Conservation (phyloP, 2,113 vertebrate genomes). For the Odobenus rosmarus region DNA sequence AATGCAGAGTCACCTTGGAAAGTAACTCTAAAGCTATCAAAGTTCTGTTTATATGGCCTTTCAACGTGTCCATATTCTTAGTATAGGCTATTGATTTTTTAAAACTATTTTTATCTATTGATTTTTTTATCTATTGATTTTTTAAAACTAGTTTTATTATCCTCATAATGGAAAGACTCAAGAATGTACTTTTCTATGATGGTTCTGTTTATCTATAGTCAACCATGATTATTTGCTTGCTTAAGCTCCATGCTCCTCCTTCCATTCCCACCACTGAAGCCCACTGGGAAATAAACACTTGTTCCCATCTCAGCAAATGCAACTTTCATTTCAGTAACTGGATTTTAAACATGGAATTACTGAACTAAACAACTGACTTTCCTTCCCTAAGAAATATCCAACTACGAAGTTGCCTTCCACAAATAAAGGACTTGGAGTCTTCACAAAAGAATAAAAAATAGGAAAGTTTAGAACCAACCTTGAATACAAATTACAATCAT, state of each 20-base stretch:
- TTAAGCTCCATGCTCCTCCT: neutral
- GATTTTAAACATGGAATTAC: conserved; percentile 6
- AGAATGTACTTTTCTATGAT: neutral
- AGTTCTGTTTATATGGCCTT: neutral
- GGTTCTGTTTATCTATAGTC: neutral
- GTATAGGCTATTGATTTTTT: neutral
- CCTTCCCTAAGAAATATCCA: neutral
- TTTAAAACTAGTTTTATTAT: neutral
- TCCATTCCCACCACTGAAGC: neutral
- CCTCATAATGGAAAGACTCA: neutral
- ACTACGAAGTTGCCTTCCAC: neutral
- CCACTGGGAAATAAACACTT: no score
- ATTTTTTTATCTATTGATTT: neutral
- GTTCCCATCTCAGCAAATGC: neutral
- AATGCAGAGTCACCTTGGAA: neutral
- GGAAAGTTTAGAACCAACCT: neutral
- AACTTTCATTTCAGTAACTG: neutral
- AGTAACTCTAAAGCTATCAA: neutral
- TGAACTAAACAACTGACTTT: neutral
- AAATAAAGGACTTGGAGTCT: neutral
- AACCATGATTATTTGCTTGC: no score
- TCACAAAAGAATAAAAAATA: neutral
- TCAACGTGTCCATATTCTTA: neutral
- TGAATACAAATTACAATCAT: neutral
- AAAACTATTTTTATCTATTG: neutral